Evolutionary conservation across 2,888 invertebrate species (phyloP), one percentile per base, ranked within the genome.

Genomic region (Chymomyza procnemis): DNA sequence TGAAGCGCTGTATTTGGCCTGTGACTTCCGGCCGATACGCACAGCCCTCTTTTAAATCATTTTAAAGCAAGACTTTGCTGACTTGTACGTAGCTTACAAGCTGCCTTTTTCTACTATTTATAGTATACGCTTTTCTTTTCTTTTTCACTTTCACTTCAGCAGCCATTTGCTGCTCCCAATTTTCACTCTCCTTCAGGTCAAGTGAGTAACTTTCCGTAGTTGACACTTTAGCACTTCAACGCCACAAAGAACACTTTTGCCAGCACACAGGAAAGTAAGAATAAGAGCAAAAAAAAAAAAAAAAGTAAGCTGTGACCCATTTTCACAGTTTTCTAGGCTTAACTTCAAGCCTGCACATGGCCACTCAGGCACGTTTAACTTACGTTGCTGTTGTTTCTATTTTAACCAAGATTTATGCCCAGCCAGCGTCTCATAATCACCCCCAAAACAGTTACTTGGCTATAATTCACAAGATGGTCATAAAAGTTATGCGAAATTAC

Each of bases 121-220:
- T 41, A 41, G 34, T 12, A n/a, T n/a, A 41, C 34, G 4, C 26
- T 26, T 26, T 6, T 26, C 6, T 26, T 26, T 26, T 26, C n/a
- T n/a, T 6, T 26, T 26, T 26, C 26, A 41, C 34, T 41, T 41
- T 41, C 34, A 41, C 34, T 41, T 12, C 34, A 41, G 34, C 12
- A 41, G 12, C 34, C 1, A 12, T 21, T 50, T n/a, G 16, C 16
- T 50, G 48, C 48, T 41, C 48, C 48, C 16, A 18, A 16, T 50
- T 54, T 54, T 54, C 54, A 21, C 16, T 9, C 34, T 41, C 2
- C 54, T 54, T 41, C 73, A 59, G 73, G 73, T 73, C 73, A 73
- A 74, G 74, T 71, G 75, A 71, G 64, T 67, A 70, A 74, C 56
- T 26, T n/a, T 47, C 8, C 14, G 21, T 41, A 41, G 34, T 41